Base-by-base conservation (phyloP, 2,888 invertebrate genomes). In the Pocota personata region DNA sequence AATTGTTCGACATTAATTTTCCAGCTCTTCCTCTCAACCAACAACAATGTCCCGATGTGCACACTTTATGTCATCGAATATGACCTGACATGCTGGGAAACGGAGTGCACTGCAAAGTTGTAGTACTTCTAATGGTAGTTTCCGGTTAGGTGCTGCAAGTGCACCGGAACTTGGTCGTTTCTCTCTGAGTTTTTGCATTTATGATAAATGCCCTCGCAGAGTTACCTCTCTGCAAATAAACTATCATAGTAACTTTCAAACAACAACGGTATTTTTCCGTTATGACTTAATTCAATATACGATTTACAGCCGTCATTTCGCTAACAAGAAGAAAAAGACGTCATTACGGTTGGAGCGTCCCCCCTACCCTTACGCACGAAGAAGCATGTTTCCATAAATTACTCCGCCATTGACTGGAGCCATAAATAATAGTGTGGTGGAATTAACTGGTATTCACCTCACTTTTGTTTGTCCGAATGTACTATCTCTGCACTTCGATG, bases 91-190 rank as follows among this genome's bases (percentile, higher is more conserved):
- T 57, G 76, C 64, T 66, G 69, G 50, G 69, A 78, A 84, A 72
- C 62, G 24, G 40, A 72, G 64, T 75, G 43, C 69, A 50, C 62
- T 75, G 84, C 80, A 84, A 64, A 80, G 69, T 48, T 69, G 60
- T 55, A 27, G 58, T 67, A 79, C 43, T 58, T 76, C 71, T 76
- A 82, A 75, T 76, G 82, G 71, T 16, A 64, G 58, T 82, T 82
- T 82, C 86, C 86, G 71, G 82, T 82, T 66, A 76, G 86, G 86
- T 86, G 86, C 82, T 82, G 82, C 82, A 86, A 76, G 82, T 86
- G 82, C 82, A 82, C 86, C 86, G 82, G 86, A 86, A 86, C 76
- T 86, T 72, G 46, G 71, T 86, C 76, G 76, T 86, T 86, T 82
- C 52, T 80, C 57, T 35, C 72, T 10, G 19, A 35, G 14, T 84